Base-by-base conservation (phyloP, 2,113 vertebrate genomes). In the Scortum barcoo region DNA sequence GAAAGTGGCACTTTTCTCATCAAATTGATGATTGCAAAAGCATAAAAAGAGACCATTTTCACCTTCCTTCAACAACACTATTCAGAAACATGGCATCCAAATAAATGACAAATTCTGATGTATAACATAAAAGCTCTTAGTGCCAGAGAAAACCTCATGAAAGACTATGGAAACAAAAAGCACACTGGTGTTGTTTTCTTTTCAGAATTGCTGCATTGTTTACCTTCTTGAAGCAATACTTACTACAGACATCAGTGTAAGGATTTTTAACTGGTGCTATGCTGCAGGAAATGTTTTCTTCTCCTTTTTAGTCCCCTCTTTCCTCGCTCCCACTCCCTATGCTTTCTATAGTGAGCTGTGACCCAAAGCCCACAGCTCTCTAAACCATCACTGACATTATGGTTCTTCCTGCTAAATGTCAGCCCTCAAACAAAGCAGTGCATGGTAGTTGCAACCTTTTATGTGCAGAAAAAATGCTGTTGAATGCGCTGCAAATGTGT, bases 301-400 rank as follows among this genome's bases (percentile, higher is more conserved):
- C 20, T 26, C 38, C 7, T 38, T 51, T 51, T 46, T 51, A 20
- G n/a, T 69, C 20, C 50, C 57, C 30, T 60, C 17, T 7, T 20
- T 57, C 17, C 19, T 12, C 57, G 44, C 38, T 28, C 40, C 28
- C 77, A 42, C n/a, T 81, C 58, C 30, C 20, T 69, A 51, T 81
- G 66, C 48, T 89, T 86, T 46, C 60, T 58, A 80, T 62, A 69
- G 50, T 53, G 72, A 62, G 60, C 74, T 68, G 33, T 78, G 76
- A 80, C 83, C 73, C 61, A 80, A 67, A 85, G 77, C 63, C 81
- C 60, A 36, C 14, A 40, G 30, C 74, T 76, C 26, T 70, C 19
- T 58, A 58, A 68, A 85, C 63, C 81, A 68, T 77, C 56, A 40
- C 50, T 66, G 76, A 85, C 71, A 84, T 81, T 83, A 84, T 53